Percentiles rank a stretch among this genome's conserved stretches.
These are phyloP conservation scores for Lasioglossum pauxillum DNA, from an alignment of 2,888 invertebrate species.

Conservation along the genomic window DNA sequence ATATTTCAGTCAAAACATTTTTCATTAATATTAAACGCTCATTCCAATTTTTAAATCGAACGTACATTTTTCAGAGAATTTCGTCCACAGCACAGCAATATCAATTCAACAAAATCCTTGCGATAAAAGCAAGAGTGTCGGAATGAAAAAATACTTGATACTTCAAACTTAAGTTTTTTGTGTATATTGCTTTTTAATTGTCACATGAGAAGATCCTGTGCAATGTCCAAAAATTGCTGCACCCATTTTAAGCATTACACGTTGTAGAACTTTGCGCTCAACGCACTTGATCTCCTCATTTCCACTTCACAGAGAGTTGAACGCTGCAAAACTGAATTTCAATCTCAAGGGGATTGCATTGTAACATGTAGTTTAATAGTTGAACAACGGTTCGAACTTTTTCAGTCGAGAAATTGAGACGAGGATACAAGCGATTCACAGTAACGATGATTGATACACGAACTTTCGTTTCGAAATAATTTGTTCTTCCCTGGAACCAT, in stretches of 20 bases:
- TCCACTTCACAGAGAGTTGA: not conserved
- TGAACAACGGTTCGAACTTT: constrained; percentile 6
- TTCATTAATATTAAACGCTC: not conserved
- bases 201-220: not conserved
- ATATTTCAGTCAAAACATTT: not conserved
- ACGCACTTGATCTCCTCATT: not conserved
- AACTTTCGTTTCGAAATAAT: constrained; percentile 28
- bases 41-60: not conserved
- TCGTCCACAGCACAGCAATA: not conserved
- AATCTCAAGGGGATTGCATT: not conserved
- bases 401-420: not conserved
- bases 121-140: not conserved
- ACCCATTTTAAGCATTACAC: not conserved
- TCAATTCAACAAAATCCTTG: not conserved
- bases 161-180: not conserved
- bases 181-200: not conserved
- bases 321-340: not conserved
- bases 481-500: not conserved
- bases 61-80: not conserved
- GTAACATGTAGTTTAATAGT: not conserved
- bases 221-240: not conserved
- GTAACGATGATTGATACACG: constrained; percentile 2
- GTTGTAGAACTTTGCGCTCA: not conserved
- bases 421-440: not conserved
- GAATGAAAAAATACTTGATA: not conserved